Evolutionary conservation across 2,888 invertebrate species (phyloP).

Genomic region (Nebria salina): DNA sequence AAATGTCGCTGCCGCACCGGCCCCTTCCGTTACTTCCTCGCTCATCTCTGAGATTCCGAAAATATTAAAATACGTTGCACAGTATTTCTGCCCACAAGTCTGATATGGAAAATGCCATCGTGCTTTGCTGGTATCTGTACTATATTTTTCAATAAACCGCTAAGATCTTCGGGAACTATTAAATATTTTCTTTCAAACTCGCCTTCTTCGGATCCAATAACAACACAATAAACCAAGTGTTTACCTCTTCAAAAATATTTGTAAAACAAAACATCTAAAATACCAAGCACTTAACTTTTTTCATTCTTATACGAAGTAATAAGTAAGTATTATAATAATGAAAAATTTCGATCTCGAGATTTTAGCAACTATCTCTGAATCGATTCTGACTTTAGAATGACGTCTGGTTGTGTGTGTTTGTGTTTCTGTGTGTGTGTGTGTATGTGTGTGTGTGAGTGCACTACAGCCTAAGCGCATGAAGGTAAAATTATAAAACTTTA

Average conservation of each 20-base stretch:
- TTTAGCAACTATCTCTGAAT: too few species aligned
- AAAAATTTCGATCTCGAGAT: too few species aligned
- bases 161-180: constrained; percentile 40
- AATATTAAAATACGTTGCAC: constrained; percentile 51
- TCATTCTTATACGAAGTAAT: background rate
- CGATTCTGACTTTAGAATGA: too few species aligned
- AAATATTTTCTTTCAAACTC: constrained; percentile 39
- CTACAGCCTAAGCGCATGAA: too few species aligned
- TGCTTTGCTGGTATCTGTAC: background rate
- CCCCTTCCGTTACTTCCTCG: background rate
- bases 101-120: constrained; percentile 27
- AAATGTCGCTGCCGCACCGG: constrained; percentile 46
- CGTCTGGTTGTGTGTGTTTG: too few species aligned
- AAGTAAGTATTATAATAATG: too few species aligned
- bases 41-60: constrained; percentile 52
- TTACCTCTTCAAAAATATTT: constrained; percentile 4
- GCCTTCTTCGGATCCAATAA: constrained; percentile 24
- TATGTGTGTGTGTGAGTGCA: too few species aligned
- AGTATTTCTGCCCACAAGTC: constrained; percentile 18
- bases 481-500: too few species aligned
- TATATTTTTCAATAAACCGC: constrained; percentile 34
- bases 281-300: background rate
- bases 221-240: constrained; percentile 40
- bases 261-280: too few species aligned
- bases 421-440: too few species aligned